Conservation (phyloP, 2,113 vertebrate genomes). For the Micronisus gabar region DNA sequence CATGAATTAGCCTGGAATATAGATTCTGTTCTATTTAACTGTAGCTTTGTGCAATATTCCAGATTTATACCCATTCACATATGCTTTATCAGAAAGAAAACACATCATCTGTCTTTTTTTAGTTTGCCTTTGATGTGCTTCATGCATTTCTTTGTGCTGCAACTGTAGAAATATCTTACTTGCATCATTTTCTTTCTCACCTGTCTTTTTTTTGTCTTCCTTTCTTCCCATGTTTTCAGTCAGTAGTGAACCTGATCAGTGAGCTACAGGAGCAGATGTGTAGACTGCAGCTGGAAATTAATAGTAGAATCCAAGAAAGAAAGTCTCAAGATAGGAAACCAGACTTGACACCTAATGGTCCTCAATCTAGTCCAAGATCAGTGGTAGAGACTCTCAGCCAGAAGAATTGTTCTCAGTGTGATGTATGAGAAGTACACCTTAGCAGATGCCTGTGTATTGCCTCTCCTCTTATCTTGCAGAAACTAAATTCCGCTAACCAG, state of each 20-base stretch:
- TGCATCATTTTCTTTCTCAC: not conserved
- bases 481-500: slow-evolving; percentile 56
- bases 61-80: not conserved
- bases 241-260: slow-evolving; percentile 97
- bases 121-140: not conserved
- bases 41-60: not conserved
- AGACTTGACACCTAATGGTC: slow-evolving; percentile 51
- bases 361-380: slow-evolving; percentile 53
- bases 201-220: not conserved
- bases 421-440: slow-evolving; percentile 84
- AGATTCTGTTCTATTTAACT: not conserved
- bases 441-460: slow-evolving; percentile 67
- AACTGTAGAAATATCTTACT: not conserved
- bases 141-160: not conserved
- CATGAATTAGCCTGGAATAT: not conserved
- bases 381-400: slow-evolving; percentile 67
- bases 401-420: slow-evolving; percentile 76
- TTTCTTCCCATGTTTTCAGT: slow-evolving; percentile 79
- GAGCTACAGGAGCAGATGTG: slow-evolving; percentile 98
- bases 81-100: not conserved
- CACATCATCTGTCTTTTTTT: not conserved
- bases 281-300: slow-evolving; percentile 94
- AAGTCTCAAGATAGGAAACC: slow-evolving; percentile 77
- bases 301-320: slow-evolving; percentile 92
- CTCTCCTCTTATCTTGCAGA: not conserved